Percentiles rank a stretch among this genome's conserved stretches.
Evolutionary conservation across 2,888 invertebrate genomes (phyloP).

Genomic region (Patella caerulea): DNA sequence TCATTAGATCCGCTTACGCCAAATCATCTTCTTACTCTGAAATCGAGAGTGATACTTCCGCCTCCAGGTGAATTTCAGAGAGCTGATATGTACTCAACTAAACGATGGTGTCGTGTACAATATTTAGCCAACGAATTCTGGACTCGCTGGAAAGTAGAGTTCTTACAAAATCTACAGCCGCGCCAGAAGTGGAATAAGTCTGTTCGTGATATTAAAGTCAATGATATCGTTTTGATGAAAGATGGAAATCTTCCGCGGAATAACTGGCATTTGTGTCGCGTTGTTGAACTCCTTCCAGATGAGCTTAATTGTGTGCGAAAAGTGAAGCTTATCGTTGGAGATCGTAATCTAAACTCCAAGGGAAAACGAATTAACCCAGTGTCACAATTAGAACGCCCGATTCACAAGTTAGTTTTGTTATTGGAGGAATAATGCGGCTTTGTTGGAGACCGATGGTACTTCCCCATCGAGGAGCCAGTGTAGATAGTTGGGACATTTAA

Average conservation of each 20-base stretch:
- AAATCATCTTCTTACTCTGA: slow-evolving; percentile 29
- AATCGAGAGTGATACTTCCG: slow-evolving; percentile 22
- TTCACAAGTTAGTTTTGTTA: slow-evolving; percentile 38
- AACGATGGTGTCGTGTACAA: slow-evolving; percentile 40
- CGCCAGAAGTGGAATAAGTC: slow-evolving; percentile 36
- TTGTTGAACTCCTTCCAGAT: slow-evolving; percentile 17
- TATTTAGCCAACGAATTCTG: slow-evolving; percentile 43
- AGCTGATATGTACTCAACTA: slow-evolving; percentile 35
- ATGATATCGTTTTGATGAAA: slow-evolving; percentile 42
- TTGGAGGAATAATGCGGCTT: neutral
- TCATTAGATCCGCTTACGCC: slow-evolving; percentile 29
- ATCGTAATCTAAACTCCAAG: slow-evolving; percentile 5
- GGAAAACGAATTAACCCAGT: slow-evolving; percentile 19
- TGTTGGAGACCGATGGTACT: too few species aligned
- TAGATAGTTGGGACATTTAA: too few species aligned
- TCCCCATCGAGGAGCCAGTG: too few species aligned
- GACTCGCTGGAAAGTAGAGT: slow-evolving; percentile 42
- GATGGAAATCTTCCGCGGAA: slow-evolving; percentile 36
- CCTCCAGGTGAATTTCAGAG: slow-evolving; percentile 33
- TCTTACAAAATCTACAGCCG: slow-evolving; percentile 29
- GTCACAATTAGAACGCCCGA: slow-evolving; percentile 32
- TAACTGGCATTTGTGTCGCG: slow-evolving; percentile 32
- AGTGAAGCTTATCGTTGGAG: slow-evolving; percentile 23
- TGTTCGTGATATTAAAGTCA: slow-evolving; percentile 27
- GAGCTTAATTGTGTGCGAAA: slow-evolving; percentile 34